Evolutionary conservation across 2,888 invertebrate species (phyloP), one percentile per base, ranked within the genome.

Genomic region (Amblyjoppa fuscipennis): DNA sequence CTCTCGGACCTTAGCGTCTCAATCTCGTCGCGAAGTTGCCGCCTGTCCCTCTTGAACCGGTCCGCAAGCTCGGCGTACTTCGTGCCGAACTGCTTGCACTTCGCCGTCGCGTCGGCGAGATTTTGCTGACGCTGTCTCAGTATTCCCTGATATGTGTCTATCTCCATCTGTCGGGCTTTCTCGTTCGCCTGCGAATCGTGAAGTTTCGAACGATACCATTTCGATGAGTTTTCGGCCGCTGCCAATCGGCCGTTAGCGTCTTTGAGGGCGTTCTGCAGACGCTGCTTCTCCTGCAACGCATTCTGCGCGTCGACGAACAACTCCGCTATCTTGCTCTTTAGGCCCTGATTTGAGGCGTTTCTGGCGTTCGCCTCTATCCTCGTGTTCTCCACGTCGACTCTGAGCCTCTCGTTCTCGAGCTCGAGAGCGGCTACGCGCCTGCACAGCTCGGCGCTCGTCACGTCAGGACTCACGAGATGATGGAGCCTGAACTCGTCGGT

Each of bases 161-260:
- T 88, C 71, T 93, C 92, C 45, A 90, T 81, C 73, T 90, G 91
- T 4, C 92, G 84, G 11, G 90, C 85, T 80, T 90, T 92, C 45
- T 89, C 90, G 45, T 78, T 88, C 3, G 92, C 92, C 83, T 92
- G 90, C 1, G 89, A 83, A 41, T 89, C 89, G 45, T 93, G 89
- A 31, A 92, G 78, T 66, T 92, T 91, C 6, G 89, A 85, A 56
- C 90, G 90, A 85, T 93, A 93, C 93, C 93, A 93, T 77, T 91
- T 91, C 0, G 89, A 85, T 3, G 91, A 92, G 38, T 89, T 86
- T 51, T 93, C 91, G 0, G 89, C 86, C 2, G 88, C 78, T 1
- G 83, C 71, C 20, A 91, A 79, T 25, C 87, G 89, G 84, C 83
- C 89, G n/a, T 87, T 89, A 0, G 87, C 83, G 59, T 92, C 92